Evolutionary conservation across 2,797 vertebrate genomes (phyloP).

Genomic region (Anguilla megastoma): DNA sequence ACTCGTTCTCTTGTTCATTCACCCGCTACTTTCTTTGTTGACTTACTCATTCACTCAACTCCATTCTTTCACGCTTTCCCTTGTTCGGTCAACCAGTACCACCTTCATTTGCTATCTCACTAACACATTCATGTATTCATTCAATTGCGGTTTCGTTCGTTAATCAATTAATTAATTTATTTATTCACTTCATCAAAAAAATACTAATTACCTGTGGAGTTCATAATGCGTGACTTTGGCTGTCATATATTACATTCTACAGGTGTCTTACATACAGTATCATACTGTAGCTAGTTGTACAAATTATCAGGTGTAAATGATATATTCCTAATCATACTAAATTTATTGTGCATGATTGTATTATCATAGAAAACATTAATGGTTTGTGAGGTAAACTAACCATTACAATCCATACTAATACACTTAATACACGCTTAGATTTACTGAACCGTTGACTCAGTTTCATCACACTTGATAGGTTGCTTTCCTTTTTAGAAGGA

Average conservation of each 20-base stretch:
- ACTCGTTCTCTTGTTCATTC: background rate
- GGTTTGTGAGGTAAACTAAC: too few species aligned
- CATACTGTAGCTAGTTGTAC: background rate
- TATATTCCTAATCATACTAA: too few species aligned
- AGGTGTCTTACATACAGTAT: too few species aligned
- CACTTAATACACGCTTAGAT: background rate
- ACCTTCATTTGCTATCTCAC: background rate
- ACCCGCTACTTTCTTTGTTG: background rate
- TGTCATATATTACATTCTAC: background rate
- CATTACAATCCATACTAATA: too few species aligned
- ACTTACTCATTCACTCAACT: background rate
- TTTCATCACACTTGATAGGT: background rate
- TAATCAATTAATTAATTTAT: background rate
- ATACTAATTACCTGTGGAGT: background rate
- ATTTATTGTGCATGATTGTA: too few species aligned
- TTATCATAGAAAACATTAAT: too few species aligned
- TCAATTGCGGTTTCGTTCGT: background rate
- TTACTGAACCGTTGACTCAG: background rate
- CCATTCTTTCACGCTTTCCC: background rate
- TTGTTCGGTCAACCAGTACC: background rate
- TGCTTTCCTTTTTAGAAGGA: background rate
- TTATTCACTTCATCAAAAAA: background rate
- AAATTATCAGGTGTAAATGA: too few species aligned
- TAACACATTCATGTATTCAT: background rate
- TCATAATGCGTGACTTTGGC: background rate